Base-by-base conservation (phyloP, 1,140 invertebrate species). In the Druon quercuslanigerum region DNA sequence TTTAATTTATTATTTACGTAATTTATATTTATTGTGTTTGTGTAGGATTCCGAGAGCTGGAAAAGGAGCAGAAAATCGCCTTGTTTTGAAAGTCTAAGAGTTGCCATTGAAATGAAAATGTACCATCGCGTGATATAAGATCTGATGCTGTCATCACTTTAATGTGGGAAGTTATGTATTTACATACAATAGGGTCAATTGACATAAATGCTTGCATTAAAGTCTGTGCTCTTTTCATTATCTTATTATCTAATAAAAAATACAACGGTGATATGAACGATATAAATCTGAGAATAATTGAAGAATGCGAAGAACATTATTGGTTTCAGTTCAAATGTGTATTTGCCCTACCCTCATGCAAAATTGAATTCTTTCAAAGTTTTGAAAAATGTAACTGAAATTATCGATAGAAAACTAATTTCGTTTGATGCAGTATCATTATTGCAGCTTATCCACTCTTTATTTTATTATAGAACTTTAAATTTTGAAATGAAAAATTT, bases 141-240 rank as follows among this genome's bases (percentile, higher is more conserved):
- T 66, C 60, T 16, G 60, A 66, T 66, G 60, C 60, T 66, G 33
- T 66, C 60, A 66, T 66, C 60, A 16, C 60, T 54, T 54, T 19
- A 54, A 54, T 54, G 52, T 54, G 52, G 52, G 52, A 54, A 66
- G 25, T 66, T 46, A 66, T 66, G 60, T 66, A 66, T 66, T 66
- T 66, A 66, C 60, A 66, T 66, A 66, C 60, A 66, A 66, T 66
- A 66, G 60, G 60, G 14, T 66, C 60, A 40, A 66, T 66, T 66
- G 60, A 66, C 60, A 66, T 66, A 66, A 66, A 66, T 66, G 60
- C 60, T 66, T 66, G 60, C 60, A 66, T 66, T 66, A 66, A 66
- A 66, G 14, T 66, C 25, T 66, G 60, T 33, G 60, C 60, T 66
- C 60, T 33, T 66, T 66, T 40, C 33, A 66, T 66, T 66, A 66